phyloP scores from a whole-genome alignment of 2,797 vertebrate species.

The Brotula barbata region DNA sequence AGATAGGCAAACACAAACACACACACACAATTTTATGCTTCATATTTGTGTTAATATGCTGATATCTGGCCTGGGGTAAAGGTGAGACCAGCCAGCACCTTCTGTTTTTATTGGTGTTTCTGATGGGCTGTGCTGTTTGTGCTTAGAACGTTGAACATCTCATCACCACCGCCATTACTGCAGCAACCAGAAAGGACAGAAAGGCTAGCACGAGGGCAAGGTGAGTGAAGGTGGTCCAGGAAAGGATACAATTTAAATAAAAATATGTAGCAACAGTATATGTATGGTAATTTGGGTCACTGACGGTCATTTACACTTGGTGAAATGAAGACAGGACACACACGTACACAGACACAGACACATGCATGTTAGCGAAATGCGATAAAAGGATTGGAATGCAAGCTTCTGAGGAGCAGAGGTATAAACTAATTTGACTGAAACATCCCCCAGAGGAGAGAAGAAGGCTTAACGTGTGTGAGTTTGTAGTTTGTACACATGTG shows the following conservation, averaged over 20 bases:
- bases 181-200: slow-evolving; percentile 24
- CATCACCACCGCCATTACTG: slow-evolving; percentile 46
- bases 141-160: slow-evolving; percentile 50
- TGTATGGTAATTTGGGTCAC: not conserved
- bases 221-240: slow-evolving; percentile 25
- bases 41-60: slow-evolving; percentile 46
- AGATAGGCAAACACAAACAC: not conserved
- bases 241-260: slow-evolving; percentile 24
- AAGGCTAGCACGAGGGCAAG: slow-evolving; percentile 1
- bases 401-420: slow-evolving; percentile 15
- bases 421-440: slow-evolving; percentile 44
- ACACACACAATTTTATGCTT: not conserved
- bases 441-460: slow-evolving; percentile 36
- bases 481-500: slow-evolving; percentile 35
- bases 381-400: slow-evolving; percentile 19
- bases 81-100: slow-evolving; percentile 23
- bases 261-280: slow-evolving; percentile 1
- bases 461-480: slow-evolving; percentile 38
- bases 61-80: slow-evolving; percentile 41
- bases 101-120: slow-evolving; percentile 53
- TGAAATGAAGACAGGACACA: slow-evolving; percentile 1
- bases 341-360: slow-evolving; percentile 14
- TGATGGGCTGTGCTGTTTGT: slow-evolving; percentile 31
- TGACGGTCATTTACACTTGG: slow-evolving; percentile 24
- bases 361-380: not conserved